Conservation (phyloP, 2,888 invertebrate species). For the Cosmopolites sordidus region DNA sequence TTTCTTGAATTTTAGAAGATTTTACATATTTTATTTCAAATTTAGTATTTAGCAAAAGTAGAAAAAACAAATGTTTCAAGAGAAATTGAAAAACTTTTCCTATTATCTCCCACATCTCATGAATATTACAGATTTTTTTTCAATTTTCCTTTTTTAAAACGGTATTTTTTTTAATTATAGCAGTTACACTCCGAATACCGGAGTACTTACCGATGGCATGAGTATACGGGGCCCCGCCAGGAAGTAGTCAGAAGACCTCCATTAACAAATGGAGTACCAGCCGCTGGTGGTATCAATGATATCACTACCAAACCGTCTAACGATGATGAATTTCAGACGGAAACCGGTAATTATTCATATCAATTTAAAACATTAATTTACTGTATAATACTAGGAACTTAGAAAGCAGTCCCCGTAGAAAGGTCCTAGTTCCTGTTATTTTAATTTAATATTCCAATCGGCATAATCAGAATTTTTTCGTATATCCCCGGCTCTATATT, state of each 20-base stretch:
- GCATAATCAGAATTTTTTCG: too few relatives aligned
- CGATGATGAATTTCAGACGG: conserved; percentile 45
- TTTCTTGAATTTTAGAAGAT: too few relatives aligned
- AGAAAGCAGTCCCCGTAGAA: background rate
- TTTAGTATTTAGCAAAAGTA: background rate
- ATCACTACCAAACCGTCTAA: conserved; percentile 37
- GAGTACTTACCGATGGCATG: conserved; percentile 94
- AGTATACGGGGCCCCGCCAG: conserved; percentile 75
- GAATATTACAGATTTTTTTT: too few relatives aligned
- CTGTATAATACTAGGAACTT: background rate
- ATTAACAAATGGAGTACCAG: conserved; percentile 48
- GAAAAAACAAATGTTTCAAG: too few relatives aligned
- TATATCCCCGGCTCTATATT: too few relatives aligned
- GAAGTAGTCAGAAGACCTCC: conserved; percentile 65
- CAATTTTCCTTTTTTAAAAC: too few relatives aligned
- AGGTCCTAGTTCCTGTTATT: background rate
- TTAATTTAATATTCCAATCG: background rate
- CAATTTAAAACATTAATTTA: background rate
- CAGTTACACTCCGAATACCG: conserved; percentile 92
- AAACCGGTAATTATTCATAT: conserved; percentile 35
- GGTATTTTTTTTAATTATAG: conserved; percentile 28
- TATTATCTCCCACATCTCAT: too few relatives aligned
- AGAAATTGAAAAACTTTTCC: too few relatives aligned
- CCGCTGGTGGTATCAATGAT: conserved; percentile 38
- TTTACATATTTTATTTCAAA: background rate